Base-by-base conservation (phyloP, 2,797 vertebrate species). In the Micromesistius poutassou region DNA sequence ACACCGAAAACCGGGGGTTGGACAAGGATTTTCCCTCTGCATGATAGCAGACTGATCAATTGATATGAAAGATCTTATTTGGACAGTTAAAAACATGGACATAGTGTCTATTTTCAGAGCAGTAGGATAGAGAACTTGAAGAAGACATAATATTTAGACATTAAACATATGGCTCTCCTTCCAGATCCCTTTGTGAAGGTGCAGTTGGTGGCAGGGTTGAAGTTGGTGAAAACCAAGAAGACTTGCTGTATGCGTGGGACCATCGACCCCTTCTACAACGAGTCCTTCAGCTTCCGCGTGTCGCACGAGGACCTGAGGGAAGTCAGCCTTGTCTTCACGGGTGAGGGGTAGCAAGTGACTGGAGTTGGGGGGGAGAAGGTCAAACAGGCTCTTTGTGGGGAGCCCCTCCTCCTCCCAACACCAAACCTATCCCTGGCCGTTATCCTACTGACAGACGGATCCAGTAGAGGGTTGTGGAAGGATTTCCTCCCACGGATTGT, bases 151-250 rank as follows among this genome's bases (percentile, higher is more conserved):
- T 66, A 30, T 68, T 25, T 30, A 25, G 6, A 12, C 62, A 68
- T 25, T 62, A 2, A 4, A 50, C 19, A 6, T 16, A 16, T 40
- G 25, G 4, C 33, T 9, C 19, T 13, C 71, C 80, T 76, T 79
- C n/a, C 89, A 97, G 96, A 97, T 90, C 96, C 96, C 1, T 97
- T 97, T 90, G 96, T 96, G 84, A 96, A 96, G 88, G 94, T 96
- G 19, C 96, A 97, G 86, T 87, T 97, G 75, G 96, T 97, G n/a
- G 94, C 95, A 0, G 95, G 95, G 33, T 90, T 97, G 80, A 97
- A 97, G 72, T 81, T 97, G 82, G 94, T 95, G 30, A 97, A 97
- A 89, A 96, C 95, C 68, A 96, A 96, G 91, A 96, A 96, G 91
- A 96, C 96, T 0, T 95, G 96, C 46, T 97, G 94, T 84, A 94